Percentiles rank a stretch among this genome's conserved stretches.
Conservation (phyloP, 64 coral and sea anemone species). For the Montipora sp. region DNA sequence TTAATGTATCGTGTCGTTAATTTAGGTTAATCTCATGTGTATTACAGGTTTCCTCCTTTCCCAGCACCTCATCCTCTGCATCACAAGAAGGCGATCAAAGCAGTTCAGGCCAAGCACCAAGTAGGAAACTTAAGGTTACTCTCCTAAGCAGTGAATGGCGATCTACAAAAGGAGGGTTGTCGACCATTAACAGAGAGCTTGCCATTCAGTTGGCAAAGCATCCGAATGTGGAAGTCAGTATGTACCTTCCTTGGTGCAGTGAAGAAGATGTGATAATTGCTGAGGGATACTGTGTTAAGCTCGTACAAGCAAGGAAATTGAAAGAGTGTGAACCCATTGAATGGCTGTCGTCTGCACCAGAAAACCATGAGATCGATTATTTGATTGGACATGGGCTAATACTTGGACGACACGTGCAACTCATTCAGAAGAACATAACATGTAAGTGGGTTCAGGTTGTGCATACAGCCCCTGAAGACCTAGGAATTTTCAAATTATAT, state of each 20-base stretch:
- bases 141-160: not conserved
- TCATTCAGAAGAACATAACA: not conserved
- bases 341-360: too few relatives aligned
- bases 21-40: not conserved
- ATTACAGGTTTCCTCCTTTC: not conserved
- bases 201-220: too few relatives aligned
- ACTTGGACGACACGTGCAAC: not conserved
- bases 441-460: too few relatives aligned
- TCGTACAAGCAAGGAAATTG: not conserved
- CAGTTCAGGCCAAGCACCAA: not conserved
- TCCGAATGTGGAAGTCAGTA: too few relatives aligned
- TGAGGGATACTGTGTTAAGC: too few relatives aligned
- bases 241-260: too few relatives aligned
- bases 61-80: not conserved
- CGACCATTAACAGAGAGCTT: not conserved
- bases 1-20: too few relatives aligned
- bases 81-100: not conserved
- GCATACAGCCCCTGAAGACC: too few relatives aligned
- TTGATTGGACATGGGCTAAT: too few relatives aligned
- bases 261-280: too few relatives aligned
- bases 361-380: too few relatives aligned
- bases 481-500: too few relatives aligned
- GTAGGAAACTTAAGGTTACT: not conserved
- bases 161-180: slow-evolving; percentile 6
- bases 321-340: not conserved